phyloP scores from a whole-genome alignment of 2,888 invertebrate species.

The Mesochorus sp. region DNA sequence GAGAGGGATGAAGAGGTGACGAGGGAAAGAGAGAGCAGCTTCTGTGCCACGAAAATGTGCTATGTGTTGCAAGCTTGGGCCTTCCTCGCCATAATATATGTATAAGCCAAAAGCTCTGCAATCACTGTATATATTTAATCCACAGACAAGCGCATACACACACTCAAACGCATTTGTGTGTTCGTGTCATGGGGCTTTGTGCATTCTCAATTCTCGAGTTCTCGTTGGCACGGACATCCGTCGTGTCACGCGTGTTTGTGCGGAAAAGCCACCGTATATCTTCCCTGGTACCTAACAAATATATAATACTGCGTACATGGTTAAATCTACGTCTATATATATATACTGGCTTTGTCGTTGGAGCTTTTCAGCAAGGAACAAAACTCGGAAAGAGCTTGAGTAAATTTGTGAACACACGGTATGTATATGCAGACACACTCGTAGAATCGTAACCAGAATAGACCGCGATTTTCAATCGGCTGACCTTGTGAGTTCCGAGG shows the following conservation, averaged over 20 bases:
- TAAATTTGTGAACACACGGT: neutral
- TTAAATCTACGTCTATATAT: neutral
- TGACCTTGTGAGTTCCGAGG: neutral
- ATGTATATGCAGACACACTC: neutral
- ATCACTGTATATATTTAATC: constrained; percentile 1
- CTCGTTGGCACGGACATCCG: constrained; percentile 38
- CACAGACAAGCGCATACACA: too few species aligned
- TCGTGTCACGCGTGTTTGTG: constrained; percentile 4
- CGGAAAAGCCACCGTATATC: constrained; percentile 10
- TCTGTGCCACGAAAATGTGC: too few species aligned
- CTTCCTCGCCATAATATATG: neutral
- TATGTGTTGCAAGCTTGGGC: too few species aligned
- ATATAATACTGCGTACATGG: neutral
- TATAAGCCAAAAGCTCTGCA: constrained; percentile 15
- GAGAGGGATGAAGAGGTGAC: neutral
- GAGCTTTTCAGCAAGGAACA: neutral
- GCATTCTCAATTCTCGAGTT: constrained; percentile 61
- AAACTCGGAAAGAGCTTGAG: constrained; percentile 8
- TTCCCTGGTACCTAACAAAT: neutral
- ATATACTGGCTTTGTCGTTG: neutral
- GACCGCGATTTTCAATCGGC: neutral
- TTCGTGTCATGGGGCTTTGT: constrained; percentile 64
- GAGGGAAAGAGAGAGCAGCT: too few species aligned
- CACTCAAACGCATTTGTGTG: too few species aligned
- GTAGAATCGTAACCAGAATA: too few species aligned